A percentile compares a stretch with the other conserved stretches of the same genome.
Evolutionary conservation across 2,113 vertebrate species (phyloP).

Genomic region (Carettochelys insculpta): DNA sequence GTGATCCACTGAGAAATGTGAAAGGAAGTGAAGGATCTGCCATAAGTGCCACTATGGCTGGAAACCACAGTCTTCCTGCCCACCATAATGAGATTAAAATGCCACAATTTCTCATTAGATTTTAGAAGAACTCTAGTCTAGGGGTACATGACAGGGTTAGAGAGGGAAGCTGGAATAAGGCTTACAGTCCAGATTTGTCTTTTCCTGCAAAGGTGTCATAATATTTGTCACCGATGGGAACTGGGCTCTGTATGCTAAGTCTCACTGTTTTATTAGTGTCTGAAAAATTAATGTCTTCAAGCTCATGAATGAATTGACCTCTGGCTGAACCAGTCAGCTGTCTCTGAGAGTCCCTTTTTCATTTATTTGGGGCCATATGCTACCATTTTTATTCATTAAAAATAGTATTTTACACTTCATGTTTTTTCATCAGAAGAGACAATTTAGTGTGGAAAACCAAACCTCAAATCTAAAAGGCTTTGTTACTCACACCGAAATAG

Average conservation of each 20-base stretch:
- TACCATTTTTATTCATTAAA: conserved; percentile 28
- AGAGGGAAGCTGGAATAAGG: not conserved
- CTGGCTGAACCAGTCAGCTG: conserved; percentile 58
- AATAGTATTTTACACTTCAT: not conserved
- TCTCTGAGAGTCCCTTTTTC: conserved; percentile 23
- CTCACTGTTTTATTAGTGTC: conserved; percentile 54
- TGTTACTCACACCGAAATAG: not conserved
- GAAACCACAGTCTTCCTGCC: not conserved
- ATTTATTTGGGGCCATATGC: conserved; percentile 44
- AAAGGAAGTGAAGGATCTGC: not conserved
- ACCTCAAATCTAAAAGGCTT: not conserved
- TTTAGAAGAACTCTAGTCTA: not conserved
- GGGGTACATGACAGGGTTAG: not conserved
- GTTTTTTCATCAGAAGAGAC: conserved; percentile 3
- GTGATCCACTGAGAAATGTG: not conserved
- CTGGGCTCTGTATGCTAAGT: conserved; percentile 47
- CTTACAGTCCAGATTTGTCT: not conserved
- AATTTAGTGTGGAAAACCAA: not conserved
- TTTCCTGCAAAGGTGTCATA: conserved; percentile 20
- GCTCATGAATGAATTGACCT: conserved; percentile 56
- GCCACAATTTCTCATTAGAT: not conserved
- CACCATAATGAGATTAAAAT: not conserved
- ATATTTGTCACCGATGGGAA: conserved; percentile 35
- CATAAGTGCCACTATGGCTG: rapidly evolving
- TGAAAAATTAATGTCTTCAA: conserved; percentile 59